Percentiles rank a stretch among this genome's conserved stretches.
Evolutionary conservation across 2,113 vertebrate genomes (phyloP).

Genomic region (Dicaeum eximium): DNA sequence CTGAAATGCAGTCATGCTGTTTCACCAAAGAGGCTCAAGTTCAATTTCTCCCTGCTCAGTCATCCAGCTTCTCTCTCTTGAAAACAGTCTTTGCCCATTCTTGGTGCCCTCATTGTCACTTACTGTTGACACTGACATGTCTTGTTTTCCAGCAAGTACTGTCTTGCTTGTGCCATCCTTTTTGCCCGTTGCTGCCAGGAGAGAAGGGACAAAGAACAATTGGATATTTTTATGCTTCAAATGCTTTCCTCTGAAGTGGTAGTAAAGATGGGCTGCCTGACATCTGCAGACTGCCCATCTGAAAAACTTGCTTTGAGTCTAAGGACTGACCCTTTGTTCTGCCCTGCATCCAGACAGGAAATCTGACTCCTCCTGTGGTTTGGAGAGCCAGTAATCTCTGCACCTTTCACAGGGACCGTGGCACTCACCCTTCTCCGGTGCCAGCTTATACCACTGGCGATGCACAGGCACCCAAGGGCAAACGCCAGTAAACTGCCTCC

Average conservation of each 20-base stretch:
- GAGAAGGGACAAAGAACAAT: not conserved
- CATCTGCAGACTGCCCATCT: not conserved
- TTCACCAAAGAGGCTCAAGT: not conserved
- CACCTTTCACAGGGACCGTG: not conserved
- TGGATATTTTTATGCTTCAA: not conserved
- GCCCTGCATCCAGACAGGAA: not conserved
- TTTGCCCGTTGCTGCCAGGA: constrained; percentile 60
- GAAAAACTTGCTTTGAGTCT: not conserved
- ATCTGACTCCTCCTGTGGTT: not conserved
- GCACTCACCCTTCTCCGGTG: constrained; percentile 65
- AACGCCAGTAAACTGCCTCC: not conserved
- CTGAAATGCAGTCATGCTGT: not conserved
- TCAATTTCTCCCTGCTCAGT: rapidly evolving
- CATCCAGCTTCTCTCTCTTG: not conserved
- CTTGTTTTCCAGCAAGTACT: constrained; percentile 71
- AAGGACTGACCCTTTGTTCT: not conserved
- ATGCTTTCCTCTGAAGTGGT: not conserved
- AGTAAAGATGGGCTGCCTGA: not conserved
- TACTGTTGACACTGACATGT: constrained; percentile 73
- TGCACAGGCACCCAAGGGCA: not conserved
- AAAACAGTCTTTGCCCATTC: not conserved
- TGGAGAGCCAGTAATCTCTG: not conserved
- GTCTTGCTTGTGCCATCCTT: constrained; percentile 67
- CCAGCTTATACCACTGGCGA: not conserved
- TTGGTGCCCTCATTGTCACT: not conserved